phyloP scores from a whole-genome alignment of 2,113 vertebrate species.

The Cochlearius cochlearius region DNA sequence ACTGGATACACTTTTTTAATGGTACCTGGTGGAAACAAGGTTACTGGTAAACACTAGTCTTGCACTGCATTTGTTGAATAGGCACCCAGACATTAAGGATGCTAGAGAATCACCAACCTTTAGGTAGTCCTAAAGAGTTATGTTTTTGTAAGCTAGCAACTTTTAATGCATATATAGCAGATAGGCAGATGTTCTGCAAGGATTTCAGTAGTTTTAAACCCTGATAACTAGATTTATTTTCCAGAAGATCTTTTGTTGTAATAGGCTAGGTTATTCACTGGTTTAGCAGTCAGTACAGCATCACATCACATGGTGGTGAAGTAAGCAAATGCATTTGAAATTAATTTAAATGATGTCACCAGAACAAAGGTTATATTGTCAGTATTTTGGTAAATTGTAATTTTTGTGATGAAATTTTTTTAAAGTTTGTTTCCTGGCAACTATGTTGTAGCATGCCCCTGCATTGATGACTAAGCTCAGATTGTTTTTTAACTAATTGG shows the following conservation, averaged over 20 bases:
- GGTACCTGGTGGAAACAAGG: background rate
- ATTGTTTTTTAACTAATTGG: background rate
- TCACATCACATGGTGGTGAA: background rate
- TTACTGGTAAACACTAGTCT: background rate
- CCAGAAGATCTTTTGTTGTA: background rate
- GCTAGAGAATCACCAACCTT: background rate
- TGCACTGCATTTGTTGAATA: background rate
- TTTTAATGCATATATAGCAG: background rate
- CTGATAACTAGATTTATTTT: background rate
- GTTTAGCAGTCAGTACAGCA: background rate
- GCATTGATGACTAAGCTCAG: background rate
- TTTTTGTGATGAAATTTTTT: background rate
- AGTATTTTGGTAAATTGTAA: background rate
- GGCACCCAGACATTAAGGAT: background rate
- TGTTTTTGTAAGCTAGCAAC: background rate
- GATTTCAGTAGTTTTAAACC: background rate
- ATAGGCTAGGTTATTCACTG: background rate
- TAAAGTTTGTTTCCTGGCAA: background rate
- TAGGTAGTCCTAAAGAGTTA: background rate
- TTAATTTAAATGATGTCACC: background rate
- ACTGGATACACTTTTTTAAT: background rate
- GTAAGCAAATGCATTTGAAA: background rate
- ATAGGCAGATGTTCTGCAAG: background rate
- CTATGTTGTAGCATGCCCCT: background rate
- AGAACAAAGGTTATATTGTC: background rate